phyloP scores from a whole-genome alignment of 2,888 invertebrate genomes.

The Bellardia pandia region DNA sequence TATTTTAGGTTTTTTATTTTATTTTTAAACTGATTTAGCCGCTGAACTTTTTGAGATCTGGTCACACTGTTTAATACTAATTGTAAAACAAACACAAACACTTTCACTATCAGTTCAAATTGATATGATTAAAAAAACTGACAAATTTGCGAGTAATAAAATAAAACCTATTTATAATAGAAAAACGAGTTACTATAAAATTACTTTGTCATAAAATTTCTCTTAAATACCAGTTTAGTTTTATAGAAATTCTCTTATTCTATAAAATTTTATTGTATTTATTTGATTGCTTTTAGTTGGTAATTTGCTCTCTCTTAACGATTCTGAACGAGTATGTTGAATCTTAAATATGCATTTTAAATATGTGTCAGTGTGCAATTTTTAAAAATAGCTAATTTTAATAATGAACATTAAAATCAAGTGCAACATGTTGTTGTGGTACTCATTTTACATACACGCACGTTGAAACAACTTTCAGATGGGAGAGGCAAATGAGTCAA shows the following conservation, averaged over 20 bases:
- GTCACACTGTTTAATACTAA: too few species aligned
- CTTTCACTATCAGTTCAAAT: constrained; percentile 30
- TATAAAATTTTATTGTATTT: neutral
- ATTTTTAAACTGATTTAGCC: too few species aligned
- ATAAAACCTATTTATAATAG: too few species aligned
- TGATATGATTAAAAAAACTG: constrained; percentile 5
- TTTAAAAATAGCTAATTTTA: constrained; percentile 50
- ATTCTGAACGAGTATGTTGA: neutral
- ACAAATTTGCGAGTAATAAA: neutral
- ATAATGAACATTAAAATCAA: constrained; percentile 43
- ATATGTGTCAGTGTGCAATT: constrained; percentile 59
- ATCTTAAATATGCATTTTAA: constrained; percentile 36
- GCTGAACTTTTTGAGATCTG: too few species aligned
- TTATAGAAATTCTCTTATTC: neutral
- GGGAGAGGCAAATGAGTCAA: neutral
- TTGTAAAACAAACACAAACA: neutral
- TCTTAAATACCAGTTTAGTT: constrained; percentile 15
- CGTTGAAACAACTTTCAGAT: neutral
- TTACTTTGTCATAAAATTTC: neutral
- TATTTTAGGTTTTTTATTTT: too few species aligned
- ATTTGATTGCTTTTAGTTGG: constrained; percentile 10
- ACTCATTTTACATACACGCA: neutral
- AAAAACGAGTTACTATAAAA: neutral
- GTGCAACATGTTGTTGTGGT: constrained; percentile 65
- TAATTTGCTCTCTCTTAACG: constrained; percentile 15